Evolutionary conservation across 2,797 vertebrate genomes (phyloP), one percentile per base, ranked within the genome.

Genomic region (Crenuchus spilurus): DNA sequence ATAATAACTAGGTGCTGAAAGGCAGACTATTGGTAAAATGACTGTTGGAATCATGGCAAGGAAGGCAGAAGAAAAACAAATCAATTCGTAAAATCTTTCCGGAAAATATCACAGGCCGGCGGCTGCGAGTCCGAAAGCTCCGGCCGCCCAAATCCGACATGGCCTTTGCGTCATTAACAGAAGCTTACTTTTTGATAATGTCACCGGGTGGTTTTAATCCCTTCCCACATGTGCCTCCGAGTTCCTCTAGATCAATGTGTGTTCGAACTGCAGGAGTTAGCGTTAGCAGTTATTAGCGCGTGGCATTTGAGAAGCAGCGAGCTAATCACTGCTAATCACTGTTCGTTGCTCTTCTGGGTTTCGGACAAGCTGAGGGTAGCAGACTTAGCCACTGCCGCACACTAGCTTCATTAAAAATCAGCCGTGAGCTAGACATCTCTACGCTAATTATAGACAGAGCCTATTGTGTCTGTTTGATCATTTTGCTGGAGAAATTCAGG

Each of bases 261-360:
- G 22, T 26, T 49, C 16, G 26, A 30, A 9, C 63, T 3, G 10
- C 37, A 7, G 75, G 74, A 66, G 62, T 44, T 51, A 51, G 48
- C 42, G 24, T 64, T 75, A 48, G 51, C 62, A n/a, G 41, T 75
- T 78, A 72, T 78, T 73, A 66, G 52, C 20, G 1, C 24, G 16
- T 28, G n/a, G 31, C 73, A 70, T 78, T 78, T 78, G 52, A 73
- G 46, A 69, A 46, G 35, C 26, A 24, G 65, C 67, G 22, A 64
- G 70, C 70, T 81, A 62, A 78, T 76, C 48, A 73, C 65, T 2
- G 31, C 46, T 81, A 73, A 70, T 76, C 33, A 48, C 49, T 13
- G 39, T 51, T 42, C 33, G 30, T n/a, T 42, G 41, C 39, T 64
- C 42, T 30, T 63, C 49, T 76, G 44, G 35, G 73, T 60, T 20